Conservation (phyloP, 2,888 invertebrate genomes). For the Mycalesis mineus region DNA sequence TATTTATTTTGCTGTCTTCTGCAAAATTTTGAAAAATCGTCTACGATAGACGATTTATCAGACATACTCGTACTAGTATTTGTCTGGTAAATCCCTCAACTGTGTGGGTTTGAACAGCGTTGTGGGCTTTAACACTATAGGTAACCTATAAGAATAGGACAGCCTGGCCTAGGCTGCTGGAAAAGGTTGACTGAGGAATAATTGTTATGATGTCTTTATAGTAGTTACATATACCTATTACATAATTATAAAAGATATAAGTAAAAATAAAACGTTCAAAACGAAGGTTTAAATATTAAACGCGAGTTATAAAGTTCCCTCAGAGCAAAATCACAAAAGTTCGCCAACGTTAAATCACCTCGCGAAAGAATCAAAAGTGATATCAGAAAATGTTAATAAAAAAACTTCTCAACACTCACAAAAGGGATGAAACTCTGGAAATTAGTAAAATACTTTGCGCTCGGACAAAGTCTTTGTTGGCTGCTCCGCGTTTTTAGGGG, state of each 20-base stretch:
- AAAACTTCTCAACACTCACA: slow-evolving; percentile 42
- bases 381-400: slow-evolving; percentile 42
- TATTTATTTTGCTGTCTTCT: too few species aligned
- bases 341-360: slow-evolving; percentile 16
- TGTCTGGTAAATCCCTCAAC: too few species aligned
- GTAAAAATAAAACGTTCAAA: neutral
- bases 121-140: too few species aligned
- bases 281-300: neutral
- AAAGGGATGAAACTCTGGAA: slow-evolving; percentile 43
- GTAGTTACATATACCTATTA: too few species aligned
- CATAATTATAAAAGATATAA: neutral
- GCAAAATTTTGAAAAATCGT: too few species aligned
- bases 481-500: slow-evolving; percentile 41
- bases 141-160: too few species aligned
- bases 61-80: too few species aligned
- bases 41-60: too few species aligned
- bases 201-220: too few species aligned
- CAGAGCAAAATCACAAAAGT: slow-evolving; percentile 10
- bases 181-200: too few species aligned
- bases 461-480: slow-evolving; percentile 51
- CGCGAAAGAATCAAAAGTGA: slow-evolving; percentile 30
- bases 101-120: too few species aligned
- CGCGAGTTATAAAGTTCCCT: neutral
- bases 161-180: too few species aligned
- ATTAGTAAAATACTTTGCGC: slow-evolving; percentile 55